These are phyloP conservation scores for Perizoma affinitatum DNA, from an alignment of 2,888 invertebrate species.

Conservation along the genomic window DNA sequence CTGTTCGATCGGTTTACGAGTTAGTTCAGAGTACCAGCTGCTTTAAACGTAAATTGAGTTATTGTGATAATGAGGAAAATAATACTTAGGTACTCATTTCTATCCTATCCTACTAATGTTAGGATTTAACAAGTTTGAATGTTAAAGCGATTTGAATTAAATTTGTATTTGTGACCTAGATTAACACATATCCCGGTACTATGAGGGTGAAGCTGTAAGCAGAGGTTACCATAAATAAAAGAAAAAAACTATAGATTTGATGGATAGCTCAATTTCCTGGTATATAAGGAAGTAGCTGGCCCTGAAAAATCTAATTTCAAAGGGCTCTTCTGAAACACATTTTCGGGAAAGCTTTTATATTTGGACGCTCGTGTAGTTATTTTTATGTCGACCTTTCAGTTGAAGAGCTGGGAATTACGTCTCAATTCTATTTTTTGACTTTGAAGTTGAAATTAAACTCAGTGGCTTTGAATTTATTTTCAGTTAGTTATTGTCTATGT, in stretches of 20 bases:
- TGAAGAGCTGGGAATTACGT: constrained; percentile 27
- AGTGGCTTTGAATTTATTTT: constrained; percentile 11
- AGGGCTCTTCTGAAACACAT: constrained; percentile 35
- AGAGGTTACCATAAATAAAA: neutral
- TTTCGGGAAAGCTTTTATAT: constrained; percentile 35
- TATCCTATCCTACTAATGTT: no score
- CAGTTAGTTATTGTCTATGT: constrained; percentile 10
- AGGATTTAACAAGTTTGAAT: no score
- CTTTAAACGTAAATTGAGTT: constrained; percentile 16
- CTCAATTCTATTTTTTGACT: constrained; percentile 39
- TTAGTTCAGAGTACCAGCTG: constrained; percentile 23
- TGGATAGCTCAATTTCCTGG: constrained; percentile 44
- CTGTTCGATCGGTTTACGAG: constrained; percentile 33
- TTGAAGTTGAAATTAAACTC: constrained; percentile 34
- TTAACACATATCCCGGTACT: no score
- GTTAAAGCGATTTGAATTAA: no score
- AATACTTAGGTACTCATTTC: no score
- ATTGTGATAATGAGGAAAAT: neutral
- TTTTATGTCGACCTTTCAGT: constrained; percentile 36
- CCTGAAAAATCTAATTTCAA: constrained; percentile 47
- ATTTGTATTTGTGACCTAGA: no score
- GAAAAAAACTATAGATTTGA: constrained; percentile 33
- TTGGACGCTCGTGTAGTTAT: constrained; percentile 30
- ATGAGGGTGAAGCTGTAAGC: no score
- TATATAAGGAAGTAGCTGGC: constrained; percentile 35